These are phyloP conservation scores for Sphaerophoria rueppellii DNA, from an alignment of 2,888 invertebrate genomes.

Conservation along the genomic window DNA sequence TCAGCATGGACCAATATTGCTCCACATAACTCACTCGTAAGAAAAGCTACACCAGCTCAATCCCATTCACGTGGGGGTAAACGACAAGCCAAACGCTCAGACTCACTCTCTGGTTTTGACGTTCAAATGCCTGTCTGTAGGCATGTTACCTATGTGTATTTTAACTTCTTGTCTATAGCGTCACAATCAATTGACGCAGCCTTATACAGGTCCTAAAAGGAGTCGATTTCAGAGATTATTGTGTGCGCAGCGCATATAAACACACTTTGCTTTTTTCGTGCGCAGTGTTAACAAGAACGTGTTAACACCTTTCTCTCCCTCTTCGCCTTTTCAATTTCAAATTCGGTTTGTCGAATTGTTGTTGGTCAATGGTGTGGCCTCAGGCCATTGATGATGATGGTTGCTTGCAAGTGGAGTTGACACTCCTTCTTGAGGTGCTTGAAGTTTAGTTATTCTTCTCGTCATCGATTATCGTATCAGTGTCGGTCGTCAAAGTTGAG, in stretches of 20 bases:
- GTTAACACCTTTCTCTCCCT: constrained; percentile 31
- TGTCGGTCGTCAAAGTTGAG: background rate
- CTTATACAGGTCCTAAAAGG: constrained; percentile 46
- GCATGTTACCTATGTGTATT: constrained; percentile 6
- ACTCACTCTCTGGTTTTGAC: constrained; percentile 21
- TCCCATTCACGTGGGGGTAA: constrained; percentile 60
- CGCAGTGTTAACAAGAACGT: constrained; percentile 13
- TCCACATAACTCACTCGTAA: constrained; percentile 15
- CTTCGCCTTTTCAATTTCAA: constrained; percentile 37
- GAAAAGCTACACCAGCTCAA: background rate
- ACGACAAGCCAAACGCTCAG: constrained; percentile 2
- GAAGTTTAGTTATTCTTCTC: constrained; percentile 14
- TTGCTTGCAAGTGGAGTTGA: constrained; percentile 7
- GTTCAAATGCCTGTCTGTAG: constrained; percentile 23
- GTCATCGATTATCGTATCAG: background rate
- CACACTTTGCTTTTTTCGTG: background rate
- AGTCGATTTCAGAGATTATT: constrained; percentile 38
- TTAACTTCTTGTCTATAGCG: constrained; percentile 23
- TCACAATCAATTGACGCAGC: constrained; percentile 29
- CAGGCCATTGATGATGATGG: background rate
- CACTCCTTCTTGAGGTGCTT: constrained; percentile 68
- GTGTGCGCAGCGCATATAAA: constrained; percentile 3
- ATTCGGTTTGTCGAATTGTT: background rate
- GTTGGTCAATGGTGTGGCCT: background rate
- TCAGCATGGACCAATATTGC: constrained; percentile 49